Evolutionary conservation across 2,797 vertebrate genomes (phyloP).

Genomic region (Sebastes minor): DNA sequence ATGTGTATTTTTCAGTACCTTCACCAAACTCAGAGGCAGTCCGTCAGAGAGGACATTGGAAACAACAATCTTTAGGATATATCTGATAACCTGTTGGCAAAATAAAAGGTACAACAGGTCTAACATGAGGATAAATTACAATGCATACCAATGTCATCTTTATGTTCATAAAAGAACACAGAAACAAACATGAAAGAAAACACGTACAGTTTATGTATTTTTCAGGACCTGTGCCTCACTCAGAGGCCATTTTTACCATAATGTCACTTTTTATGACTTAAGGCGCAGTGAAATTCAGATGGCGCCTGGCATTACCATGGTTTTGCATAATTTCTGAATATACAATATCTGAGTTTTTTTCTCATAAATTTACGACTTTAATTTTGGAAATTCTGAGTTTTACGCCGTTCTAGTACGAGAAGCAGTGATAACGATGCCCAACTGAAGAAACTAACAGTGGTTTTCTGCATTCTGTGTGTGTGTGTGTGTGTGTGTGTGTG

Average conservation of each 20-base stretch:
- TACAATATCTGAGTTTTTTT: not conserved
- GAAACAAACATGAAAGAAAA: not conserved
- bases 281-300: not conserved
- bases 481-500: not conserved
- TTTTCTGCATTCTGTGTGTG: not conserved
- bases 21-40: not conserved
- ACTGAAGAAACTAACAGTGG: constrained; percentile 5
- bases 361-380: not conserved
- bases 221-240: too few relatives aligned
- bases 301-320: not conserved
- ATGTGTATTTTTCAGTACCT: too few relatives aligned
- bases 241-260: too few relatives aligned
- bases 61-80: not conserved
- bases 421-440: not conserved
- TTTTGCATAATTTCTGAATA: not conserved
- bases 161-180: not conserved
- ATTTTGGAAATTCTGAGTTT: not conserved
- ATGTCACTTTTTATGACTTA: too few relatives aligned
- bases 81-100: not conserved
- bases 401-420: not conserved
- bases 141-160: not conserved
- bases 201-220: too few relatives aligned
- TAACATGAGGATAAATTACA: not conserved
- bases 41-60: not conserved
- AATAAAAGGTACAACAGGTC: too few relatives aligned